Percentiles rank a stretch among this genome's conserved stretches.
Evolutionary conservation across 1,140 invertebrate genomes (phyloP).

Genomic region (Drosophila sproati): DNA sequence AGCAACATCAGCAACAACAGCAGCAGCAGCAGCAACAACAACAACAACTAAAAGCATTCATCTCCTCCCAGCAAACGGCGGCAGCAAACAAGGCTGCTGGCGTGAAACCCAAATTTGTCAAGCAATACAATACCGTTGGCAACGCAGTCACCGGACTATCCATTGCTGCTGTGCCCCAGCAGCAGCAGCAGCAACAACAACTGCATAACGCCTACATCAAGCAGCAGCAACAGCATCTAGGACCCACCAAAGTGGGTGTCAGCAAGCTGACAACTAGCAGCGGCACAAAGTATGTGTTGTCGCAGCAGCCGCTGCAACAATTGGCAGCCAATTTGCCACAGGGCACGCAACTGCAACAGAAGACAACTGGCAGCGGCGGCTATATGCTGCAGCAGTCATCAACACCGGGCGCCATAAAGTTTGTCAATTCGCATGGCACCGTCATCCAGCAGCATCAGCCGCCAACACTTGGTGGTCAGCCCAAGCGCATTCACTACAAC

Average conservation of each 20-base stretch:
- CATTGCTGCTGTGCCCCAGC: conserved; percentile 67
- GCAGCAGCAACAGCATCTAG: conserved; percentile 42
- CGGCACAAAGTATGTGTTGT: conserved; percentile 62
- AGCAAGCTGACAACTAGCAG: conserved; percentile 55
- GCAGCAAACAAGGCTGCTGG: conserved; percentile 47
- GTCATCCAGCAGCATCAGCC: conserved; percentile 78
- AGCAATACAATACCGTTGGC: conserved; percentile 64
- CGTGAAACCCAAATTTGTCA: conserved; percentile 71
- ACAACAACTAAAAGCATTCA: conserved; percentile 67
- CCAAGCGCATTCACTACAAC: conserved; percentile 60
- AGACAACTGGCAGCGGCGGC: conserved; percentile 50
- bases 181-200: conserved; percentile 68
- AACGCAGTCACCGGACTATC: conserved; percentile 47
- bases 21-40: conserved; percentile 18
- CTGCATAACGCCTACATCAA: conserved; percentile 37
- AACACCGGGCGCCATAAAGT: conserved; percentile 73
- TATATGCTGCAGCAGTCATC: conserved; percentile 58
- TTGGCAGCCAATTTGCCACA: conserved; percentile 68
- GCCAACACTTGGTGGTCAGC: conserved; percentile 27
- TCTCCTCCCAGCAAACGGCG: conserved; percentile 54
- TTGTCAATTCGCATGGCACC: conserved; percentile 82
- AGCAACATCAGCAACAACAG: conserved; percentile 53
- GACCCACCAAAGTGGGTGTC: conserved; percentile 50
- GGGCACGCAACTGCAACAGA: conserved; percentile 77
- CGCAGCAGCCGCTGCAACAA: conserved; percentile 61